These are phyloP conservation scores for Prunella himalayana DNA, from an alignment of 2,113 vertebrate genomes.

Conservation along the genomic window DNA sequence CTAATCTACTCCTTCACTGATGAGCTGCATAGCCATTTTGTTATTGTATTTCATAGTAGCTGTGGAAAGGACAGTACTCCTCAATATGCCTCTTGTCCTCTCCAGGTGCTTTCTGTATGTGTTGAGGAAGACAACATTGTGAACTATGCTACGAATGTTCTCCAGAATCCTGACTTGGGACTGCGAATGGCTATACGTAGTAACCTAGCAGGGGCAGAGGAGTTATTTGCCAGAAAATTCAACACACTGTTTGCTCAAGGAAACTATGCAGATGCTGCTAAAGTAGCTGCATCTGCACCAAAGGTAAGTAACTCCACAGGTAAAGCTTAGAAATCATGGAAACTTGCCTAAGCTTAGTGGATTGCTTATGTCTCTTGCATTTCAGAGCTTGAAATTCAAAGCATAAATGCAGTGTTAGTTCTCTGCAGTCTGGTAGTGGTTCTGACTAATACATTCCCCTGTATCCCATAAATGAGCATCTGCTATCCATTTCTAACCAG, in stretches of 20 bases:
- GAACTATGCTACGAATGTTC: constrained; percentile 85
- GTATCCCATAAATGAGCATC: not conserved
- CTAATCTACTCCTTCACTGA: not conserved
- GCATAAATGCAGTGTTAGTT: not conserved
- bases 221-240: constrained; percentile 89
- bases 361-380: not conserved
- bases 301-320: constrained; percentile 74
- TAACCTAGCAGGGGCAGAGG: constrained; percentile 88
- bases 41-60: not conserved
- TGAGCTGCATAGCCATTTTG: not conserved
- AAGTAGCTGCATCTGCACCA: constrained; percentile 87
- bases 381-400: not conserved
- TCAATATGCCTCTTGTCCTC: not conserved
- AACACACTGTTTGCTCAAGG: constrained; percentile 87
- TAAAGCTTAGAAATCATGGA: not conserved
- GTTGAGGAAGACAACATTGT: constrained; percentile 96
- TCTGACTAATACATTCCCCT: not conserved
- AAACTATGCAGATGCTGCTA: constrained; percentile 88
- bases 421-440: not conserved
- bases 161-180: constrained; percentile 90
- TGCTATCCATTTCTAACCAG: not conserved
- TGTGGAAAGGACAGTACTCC: not conserved
- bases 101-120: constrained; percentile 89
- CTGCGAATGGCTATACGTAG: constrained; percentile 87
- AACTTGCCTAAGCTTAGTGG: not conserved